Evolutionary conservation across 2,113 vertebrate species (phyloP).

Genomic region (Catharus bicknelli): DNA sequence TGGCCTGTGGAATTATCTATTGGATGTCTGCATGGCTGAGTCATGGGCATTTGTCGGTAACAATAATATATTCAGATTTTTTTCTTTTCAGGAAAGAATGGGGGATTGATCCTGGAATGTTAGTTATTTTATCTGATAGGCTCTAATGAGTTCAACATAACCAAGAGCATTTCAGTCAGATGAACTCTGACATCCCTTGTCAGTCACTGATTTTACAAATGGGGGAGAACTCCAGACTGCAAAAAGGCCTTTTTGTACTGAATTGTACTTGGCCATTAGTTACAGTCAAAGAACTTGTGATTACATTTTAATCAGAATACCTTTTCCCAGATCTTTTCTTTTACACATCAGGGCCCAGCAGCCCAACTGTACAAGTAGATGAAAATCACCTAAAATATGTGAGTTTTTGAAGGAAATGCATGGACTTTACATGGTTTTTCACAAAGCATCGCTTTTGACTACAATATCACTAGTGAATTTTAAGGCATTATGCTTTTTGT

Average conservation of each 20-base stretch:
- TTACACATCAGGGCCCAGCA: neutral
- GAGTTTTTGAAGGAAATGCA: neutral
- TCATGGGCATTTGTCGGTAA: conserved; percentile 48
- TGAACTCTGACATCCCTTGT: conserved; percentile 81
- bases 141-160: conserved; percentile 77
- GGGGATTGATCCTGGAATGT: conserved; percentile 77
- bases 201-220: conserved; percentile 75
- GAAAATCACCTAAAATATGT: conserved; percentile 8
- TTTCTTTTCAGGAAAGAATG: conserved; percentile 60
- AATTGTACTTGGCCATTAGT: conserved; percentile 72
- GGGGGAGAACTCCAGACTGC: conserved; percentile 72
- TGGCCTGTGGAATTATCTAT: conserved; percentile 46
- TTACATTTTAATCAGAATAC: conserved; percentile 77
- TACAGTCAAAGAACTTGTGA: conserved; percentile 76
- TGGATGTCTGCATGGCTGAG: conserved; percentile 61
- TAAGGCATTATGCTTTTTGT: neutral
- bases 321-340: conserved; percentile 72
- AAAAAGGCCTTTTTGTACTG: conserved; percentile 77
- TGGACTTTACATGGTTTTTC: neutral
- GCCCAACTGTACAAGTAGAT: neutral
- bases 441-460: neutral
- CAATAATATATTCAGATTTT: conserved; percentile 69
- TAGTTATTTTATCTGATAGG: conserved; percentile 80
- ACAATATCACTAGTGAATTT: neutral
- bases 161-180: conserved; percentile 73